Evolutionary conservation across 2,888 invertebrate genomes (phyloP).

Genomic region (Exephanes ischioxanthus): DNA sequence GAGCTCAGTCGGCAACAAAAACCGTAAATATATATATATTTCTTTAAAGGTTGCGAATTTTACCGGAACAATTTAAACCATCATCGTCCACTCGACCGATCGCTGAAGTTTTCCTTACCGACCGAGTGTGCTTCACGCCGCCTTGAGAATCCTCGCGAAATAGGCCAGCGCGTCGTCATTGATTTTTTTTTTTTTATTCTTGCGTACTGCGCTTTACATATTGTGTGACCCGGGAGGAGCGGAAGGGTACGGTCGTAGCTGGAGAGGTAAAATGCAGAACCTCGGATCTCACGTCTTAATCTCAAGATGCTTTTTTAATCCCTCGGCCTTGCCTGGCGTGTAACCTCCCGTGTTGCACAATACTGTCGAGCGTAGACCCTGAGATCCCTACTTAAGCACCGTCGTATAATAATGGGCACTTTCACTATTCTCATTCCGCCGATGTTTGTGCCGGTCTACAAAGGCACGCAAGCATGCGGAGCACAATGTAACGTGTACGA

Average conservation of each 20-base stretch:
- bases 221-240: constrained; percentile 18
- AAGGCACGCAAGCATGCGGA: constrained; percentile 16
- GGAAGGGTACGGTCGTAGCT: neutral
- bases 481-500: constrained; percentile 32
- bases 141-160: constrained; percentile 48
- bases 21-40: too few species aligned
- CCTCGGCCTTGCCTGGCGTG: constrained; percentile 29
- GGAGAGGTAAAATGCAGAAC: constrained; percentile 54
- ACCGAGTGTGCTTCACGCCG: neutral
- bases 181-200: constrained; percentile 60
- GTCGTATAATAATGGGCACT: constrained; percentile 11
- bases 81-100: neutral
- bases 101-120: neutral
- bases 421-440: neutral
- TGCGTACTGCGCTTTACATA: constrained; percentile 12
- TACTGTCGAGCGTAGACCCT: constrained; percentile 1
- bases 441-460: neutral
- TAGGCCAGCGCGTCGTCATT: constrained; percentile 65
- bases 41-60: neutral
- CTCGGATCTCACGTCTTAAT: constrained; percentile 75
- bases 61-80: neutral
- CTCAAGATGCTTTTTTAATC: constrained; percentile 66
- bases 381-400: constrained; percentile 25
- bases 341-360: constrained; percentile 42
- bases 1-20: neutral